Base-by-base conservation (phyloP, 2,797 vertebrate species). In the Clarias platycephalus region DNA sequence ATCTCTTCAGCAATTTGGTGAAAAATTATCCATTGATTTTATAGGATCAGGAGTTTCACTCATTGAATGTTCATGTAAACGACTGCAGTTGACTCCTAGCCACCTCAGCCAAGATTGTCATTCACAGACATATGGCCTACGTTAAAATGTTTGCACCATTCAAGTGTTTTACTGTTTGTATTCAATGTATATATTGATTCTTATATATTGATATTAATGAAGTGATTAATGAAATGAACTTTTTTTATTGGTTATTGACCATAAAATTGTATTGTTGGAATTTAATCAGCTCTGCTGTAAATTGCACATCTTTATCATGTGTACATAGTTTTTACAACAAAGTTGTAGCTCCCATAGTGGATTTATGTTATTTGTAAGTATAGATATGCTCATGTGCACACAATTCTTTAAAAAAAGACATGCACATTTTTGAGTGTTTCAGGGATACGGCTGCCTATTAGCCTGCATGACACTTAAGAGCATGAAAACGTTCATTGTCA, bases 341-440 rank as follows among this genome's bases (percentile, higher is more conserved):
- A 40, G n/a, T 28, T 60, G 67, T 70, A n/a, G 22, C 44, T 62
- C 57, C 31, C 49, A 58, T 64, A 10, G 58, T 62, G 58, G 40
- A 66, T 74, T 79, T 83, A 24, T 72, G 49, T 62, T n/a, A 81
- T 16, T 83, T 74, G 3, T 71, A 62, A 77, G 31, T 22, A 44
- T 37, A 74, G 5, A 72, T 79, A 57, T n/a, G 34, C 34, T 49
- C 57, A 58, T 57, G 57, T 66, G 64, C 57, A 58, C 40, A 37
- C 7, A 71, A 49, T 15, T 15, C n/a, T n/a, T 44, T 60, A 83
- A 6, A 70, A 18, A 57, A 34, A 15, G 13, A 5, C 44, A 63
- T 81, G 44, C 40, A 31, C 86, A 90, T 84, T 87, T 90, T 86
- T 71, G 76, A 88, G 31, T 82, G 89, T 85, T 91, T 92, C 87